Base-by-base conservation (phyloP, 2,797 vertebrate genomes). In the Setipinna tenuifilis region DNA sequence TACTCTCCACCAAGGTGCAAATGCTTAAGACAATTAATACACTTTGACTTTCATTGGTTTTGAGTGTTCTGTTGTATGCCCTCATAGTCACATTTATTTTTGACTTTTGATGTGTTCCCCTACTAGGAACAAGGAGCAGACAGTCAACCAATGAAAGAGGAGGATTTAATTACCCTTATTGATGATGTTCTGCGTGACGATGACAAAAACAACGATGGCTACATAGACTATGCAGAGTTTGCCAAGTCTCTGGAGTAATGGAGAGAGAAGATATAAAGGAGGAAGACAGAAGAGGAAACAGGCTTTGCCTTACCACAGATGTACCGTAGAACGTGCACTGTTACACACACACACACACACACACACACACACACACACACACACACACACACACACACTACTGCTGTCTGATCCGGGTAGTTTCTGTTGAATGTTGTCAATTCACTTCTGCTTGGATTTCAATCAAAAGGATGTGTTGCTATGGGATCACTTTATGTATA, bases 201-300 rank as follows among this genome's bases (percentile, higher is more conserved):
- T 48, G 98, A 99, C 93, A 98, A 97, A 91, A 99, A 99, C 94
- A 97, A 98, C 0, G 98, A 99, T 0, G 98, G 98, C 4, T 99
- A 97, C 89, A 99, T 99, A 61, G 98, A 99, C 92, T 99, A 99
- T 46, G 98, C 98, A 2, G 98, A 99, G 91, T 99, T 99, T 71
- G 98, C 98, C 85, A 98, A 96, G 90, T 99, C 98, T 2, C 93
- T 99, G 88, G 97, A 98, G 89, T 99, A 93, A 93, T 85, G 12
- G 35, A 84, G 16, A 50, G 23, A 28, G 4, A 61, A 6, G 2
- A 21, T 21, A 9, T 78, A 35, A 78, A 78, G 71, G 35, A 44
- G 7, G 0, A 9, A 78, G 17, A 78, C 31, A 59, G 12, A n/a
- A 21, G 23, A 78, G 28, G 65, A 28, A 16, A 78, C 35, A 9